phyloP scores from a whole-genome alignment of 2,113 vertebrate genomes.

The Lepisosteus oculatus region DNA sequence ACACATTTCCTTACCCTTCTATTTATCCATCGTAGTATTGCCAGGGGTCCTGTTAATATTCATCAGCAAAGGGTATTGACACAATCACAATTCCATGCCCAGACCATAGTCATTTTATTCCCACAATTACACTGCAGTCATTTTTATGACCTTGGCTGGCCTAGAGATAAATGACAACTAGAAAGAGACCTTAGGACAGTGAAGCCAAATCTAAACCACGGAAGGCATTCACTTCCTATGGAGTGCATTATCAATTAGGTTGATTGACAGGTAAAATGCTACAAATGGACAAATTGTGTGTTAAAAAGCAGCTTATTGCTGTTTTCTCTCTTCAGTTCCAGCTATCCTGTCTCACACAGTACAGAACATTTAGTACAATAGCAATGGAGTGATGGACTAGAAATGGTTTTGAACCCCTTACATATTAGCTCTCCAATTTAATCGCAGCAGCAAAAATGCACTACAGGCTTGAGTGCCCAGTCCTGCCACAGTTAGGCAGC shows the following conservation, averaged over 20 bases:
- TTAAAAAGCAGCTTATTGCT: slow-evolving; percentile 34
- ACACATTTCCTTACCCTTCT: too few species aligned
- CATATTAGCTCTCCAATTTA: slow-evolving; percentile 31
- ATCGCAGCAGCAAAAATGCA: slow-evolving; percentile 52
- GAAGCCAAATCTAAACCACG: slow-evolving; percentile 23
- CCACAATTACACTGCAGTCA: slow-evolving; percentile 15
- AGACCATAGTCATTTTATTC: slow-evolving; percentile 17
- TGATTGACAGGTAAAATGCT: slow-evolving; percentile 46
- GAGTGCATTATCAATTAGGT: slow-evolving; percentile 30
- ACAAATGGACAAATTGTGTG: slow-evolving; percentile 43
- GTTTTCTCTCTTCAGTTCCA: slow-evolving; percentile 35
- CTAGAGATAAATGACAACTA: slow-evolving; percentile 5
- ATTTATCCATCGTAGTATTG: not conserved
- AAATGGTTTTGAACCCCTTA: slow-evolving; percentile 47
- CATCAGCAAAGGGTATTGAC: not conserved
- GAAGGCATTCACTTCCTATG: slow-evolving; percentile 31
- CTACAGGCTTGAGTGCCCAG: slow-evolving; percentile 67
- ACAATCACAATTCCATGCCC: not conserved
- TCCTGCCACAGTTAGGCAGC: slow-evolving; percentile 45
- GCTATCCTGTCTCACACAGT: slow-evolving; percentile 42
- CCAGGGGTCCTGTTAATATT: not conserved
- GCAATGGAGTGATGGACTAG: slow-evolving; percentile 45
- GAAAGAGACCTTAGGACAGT: slow-evolving; percentile 11
- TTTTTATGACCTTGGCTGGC: slow-evolving; percentile 18
- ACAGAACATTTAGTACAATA: slow-evolving; percentile 40